These are phyloP conservation scores for Tyrophagus putrescentiae DNA, from an alignment of 1,140 invertebrate genomes.

Conservation along the genomic window DNA sequence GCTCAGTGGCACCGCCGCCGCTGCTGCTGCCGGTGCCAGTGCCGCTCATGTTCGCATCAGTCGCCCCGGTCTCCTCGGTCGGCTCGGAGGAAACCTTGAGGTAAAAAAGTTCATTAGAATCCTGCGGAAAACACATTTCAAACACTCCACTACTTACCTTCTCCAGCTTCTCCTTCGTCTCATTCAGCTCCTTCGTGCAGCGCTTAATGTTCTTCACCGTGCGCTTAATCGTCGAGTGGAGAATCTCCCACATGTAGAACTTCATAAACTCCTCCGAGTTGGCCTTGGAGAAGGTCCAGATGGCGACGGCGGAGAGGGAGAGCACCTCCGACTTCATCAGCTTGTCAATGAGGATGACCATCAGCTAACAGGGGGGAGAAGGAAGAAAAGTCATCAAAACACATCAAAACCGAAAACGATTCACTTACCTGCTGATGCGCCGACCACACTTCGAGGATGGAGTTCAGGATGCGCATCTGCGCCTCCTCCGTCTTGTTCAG, in stretches of 20 bases:
- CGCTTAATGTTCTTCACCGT: conserved; percentile 89
- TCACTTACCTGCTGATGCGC: conserved; percentile 57
- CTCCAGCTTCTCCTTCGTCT: conserved; percentile 62
- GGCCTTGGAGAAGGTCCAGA: conserved; percentile 96
- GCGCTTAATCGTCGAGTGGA: conserved; percentile 87
- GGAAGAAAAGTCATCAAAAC: too few species aligned
- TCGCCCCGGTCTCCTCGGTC: conserved; percentile 43
- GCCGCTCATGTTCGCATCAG: conserved; percentile 56
- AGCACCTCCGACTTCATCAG: conserved; percentile 93
- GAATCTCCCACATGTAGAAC: conserved; percentile 91
- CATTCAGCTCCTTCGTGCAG: conserved; percentile 62
- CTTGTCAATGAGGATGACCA: conserved; percentile 88
- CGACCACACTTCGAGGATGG: conserved; percentile 84
- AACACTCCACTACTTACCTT: conserved; percentile 9
- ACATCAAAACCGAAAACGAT: conserved; percentile 20
- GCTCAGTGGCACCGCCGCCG: too few species aligned
- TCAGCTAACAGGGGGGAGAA: conserved; percentile 61
- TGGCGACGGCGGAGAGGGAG: conserved; percentile 87
- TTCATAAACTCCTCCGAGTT: conserved; percentile 86
- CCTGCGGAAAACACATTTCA: not conserved
- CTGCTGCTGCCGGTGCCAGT: conserved; percentile 28
- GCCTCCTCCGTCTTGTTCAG: conserved; percentile 84
- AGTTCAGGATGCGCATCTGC: conserved; percentile 81
- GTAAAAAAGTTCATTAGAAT: conserved; percentile 10
- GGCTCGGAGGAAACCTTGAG: not conserved